Evolutionary conservation across 2,797 vertebrate species (phyloP), one percentile per base, ranked within the genome.

Genomic region (Micropoecilia bifurca): DNA sequence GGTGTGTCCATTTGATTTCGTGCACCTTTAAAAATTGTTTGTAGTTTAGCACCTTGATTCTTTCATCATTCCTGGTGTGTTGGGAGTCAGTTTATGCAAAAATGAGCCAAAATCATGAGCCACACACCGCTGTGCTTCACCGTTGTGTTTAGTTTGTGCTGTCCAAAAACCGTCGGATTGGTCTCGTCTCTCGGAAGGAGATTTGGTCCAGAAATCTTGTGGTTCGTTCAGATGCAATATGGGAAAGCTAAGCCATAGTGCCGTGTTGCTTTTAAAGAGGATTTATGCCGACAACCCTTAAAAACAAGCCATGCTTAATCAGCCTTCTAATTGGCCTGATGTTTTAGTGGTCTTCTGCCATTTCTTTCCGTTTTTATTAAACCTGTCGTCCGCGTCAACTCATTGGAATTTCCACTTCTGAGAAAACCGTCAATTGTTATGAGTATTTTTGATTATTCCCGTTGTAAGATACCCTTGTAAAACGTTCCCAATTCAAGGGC

Each of bases 231-330:
- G 30, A 33, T 50, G 47, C 71, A 25, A 36, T 30, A 22, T 53
- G 20, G 33, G 20, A 73, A 73, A 53, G 30, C 30, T 48, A 73
- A 73, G 45, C 45, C 46, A 48, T 73, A 33, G 28, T 33, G 18
- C 46, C 71, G 14, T 10, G 71, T 39, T 39, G 61, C 33, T 66
- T 66, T 66, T 66, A 66, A 66, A 66, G 61, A 66, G 33, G 59
- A 36, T 61, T 18, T 66, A 36, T 20, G 16, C 61, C 61, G 7
- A 45, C 45, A 72, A 36, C 41, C 30, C 28, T 73, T 33, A 33
- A 22, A 73, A 53, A 25, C 47, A n/a, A 36, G 72, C 72, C 72
- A 73, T 1, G 14, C 10, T 16, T 39, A 22, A 39, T 39, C 66
- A 1, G 66, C 20, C 22, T 43, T 25, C 45, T 48, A 48, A 1